Evolutionary conservation across 2,888 invertebrate species (phyloP), one percentile per base, ranked within the genome.

Genomic region (Dryobota labecula): DNA sequence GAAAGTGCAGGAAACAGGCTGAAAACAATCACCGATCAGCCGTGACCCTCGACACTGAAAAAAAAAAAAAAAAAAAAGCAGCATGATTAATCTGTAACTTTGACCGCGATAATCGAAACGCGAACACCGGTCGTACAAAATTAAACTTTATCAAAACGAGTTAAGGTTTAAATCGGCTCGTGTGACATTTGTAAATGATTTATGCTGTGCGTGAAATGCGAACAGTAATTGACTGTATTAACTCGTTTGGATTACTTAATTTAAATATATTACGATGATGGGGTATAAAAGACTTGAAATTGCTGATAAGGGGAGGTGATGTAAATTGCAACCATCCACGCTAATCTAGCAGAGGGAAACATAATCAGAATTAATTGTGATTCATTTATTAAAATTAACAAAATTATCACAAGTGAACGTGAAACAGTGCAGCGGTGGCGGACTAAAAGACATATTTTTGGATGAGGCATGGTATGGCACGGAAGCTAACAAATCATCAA

Each of bases 21-120:
- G 66, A 60, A 83, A 85, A 70, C 74, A 79, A 78, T 73, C 78
- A 69, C 71, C 61, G 36, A 74, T 65, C 67, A 76, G 62, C 82
- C 84, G 70, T 80, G 80, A 84, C 73, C 82, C 64, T 65, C 67
- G 68, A 65, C 71, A 75, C 45, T 43, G 58, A 65, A 73, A 81
- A 73, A 70, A 73, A 83, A 78, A 70, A 54, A 68, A 68, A 73
- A 85, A 85, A n/a, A n/a, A n/a, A n/a, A n/a, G n/a, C n/a, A n/a
- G n/a, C n/a, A n/a, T 77, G 67, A 84, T 86, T 86, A 84, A 86
- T 83, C 82, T 84, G 84, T 73, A 74, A 77, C 70, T 73, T 70
- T 73, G 67, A 49, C 60, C 62, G 69, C 78, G 81, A 84, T 85
- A 84, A 77, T 73, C 66, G 64, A 69, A 85, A 84, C 81, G 83